Conservation (phyloP, 1,140 invertebrate genomes). For the Apis dorsata region DNA sequence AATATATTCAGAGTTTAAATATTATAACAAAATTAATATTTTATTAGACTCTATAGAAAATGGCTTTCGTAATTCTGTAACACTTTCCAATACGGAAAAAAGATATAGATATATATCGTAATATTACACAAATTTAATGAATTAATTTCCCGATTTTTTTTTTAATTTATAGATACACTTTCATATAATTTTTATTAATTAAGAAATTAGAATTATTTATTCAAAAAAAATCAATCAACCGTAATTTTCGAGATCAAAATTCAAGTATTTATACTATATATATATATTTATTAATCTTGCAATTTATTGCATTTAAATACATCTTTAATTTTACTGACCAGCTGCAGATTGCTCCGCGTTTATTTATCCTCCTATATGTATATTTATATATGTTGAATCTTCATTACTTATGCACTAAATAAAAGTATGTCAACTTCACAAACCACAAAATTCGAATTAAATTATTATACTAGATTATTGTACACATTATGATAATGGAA, state of each 20-base stretch:
- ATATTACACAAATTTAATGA: neutral
- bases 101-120: neutral
- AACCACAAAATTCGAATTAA: neutral
- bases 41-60: no score
- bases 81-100: neutral
- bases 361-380: neutral
- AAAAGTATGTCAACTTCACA: neutral
- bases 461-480: no score
- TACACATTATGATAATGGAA: neutral
- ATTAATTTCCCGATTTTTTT: neutral
- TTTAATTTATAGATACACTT: neutral
- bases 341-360: conserved; percentile 7
- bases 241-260: neutral
- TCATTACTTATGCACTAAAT: neutral
- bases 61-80: neutral
- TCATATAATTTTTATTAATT: neutral
- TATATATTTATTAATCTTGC: neutral
- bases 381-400: no score
- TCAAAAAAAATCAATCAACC: neutral
- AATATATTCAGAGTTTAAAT: neutral
- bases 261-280: neutral
- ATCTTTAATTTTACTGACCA: conserved; percentile 14
- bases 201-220: neutral
- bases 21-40: neutral
- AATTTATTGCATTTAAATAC: neutral